A percentile compares a stretch with the other conserved stretches of the same genome.
These are phyloP conservation scores for Polypterus bichir DNA, from an alignment of 2,113 vertebrate genomes.

Conservation along the genomic window DNA sequence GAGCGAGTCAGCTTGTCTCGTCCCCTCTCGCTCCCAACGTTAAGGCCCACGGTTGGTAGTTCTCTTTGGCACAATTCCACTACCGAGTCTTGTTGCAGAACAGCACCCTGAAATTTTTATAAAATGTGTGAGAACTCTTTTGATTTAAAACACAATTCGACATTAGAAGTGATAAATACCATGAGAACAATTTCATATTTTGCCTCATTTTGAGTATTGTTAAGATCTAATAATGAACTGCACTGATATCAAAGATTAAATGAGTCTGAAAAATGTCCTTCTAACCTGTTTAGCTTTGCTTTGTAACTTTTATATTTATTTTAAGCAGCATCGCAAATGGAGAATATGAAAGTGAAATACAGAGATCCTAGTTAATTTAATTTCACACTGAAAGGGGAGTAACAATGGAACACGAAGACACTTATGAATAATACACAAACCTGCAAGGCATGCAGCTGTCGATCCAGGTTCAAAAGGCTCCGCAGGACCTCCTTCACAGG, in stretches of 20 bases:
- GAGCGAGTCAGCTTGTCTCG: constrained; percentile 37
- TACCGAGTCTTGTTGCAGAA: constrained; percentile 70
- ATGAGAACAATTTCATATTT: no score
- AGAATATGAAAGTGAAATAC: not conserved
- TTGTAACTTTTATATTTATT: no score
- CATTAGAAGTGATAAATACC: no score
- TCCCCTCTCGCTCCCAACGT: constrained; percentile 13
- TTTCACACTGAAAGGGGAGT: no score
- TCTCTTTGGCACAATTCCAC: constrained; percentile 56
- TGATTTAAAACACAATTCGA: no score
- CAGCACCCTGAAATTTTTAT: constrained; percentile 41
- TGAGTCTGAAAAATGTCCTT: no score
- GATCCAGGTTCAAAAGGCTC: constrained; percentile 61
- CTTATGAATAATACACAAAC: constrained; percentile 32
- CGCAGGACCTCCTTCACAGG: constrained; percentile 57
- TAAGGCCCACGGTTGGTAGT: constrained; percentile 18
- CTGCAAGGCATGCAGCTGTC: constrained; percentile 70
- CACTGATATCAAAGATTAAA: no score
- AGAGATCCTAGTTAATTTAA: not conserved
- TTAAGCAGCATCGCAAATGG: no score
- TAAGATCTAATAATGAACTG: no score
- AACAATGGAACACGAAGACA: not conserved
- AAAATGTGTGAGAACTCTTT: not conserved
- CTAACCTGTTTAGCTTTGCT: no score
- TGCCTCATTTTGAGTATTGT: no score